Evolutionary conservation across 2,113 vertebrate genomes (phyloP).

Genomic region (Tetrax tetrax): DNA sequence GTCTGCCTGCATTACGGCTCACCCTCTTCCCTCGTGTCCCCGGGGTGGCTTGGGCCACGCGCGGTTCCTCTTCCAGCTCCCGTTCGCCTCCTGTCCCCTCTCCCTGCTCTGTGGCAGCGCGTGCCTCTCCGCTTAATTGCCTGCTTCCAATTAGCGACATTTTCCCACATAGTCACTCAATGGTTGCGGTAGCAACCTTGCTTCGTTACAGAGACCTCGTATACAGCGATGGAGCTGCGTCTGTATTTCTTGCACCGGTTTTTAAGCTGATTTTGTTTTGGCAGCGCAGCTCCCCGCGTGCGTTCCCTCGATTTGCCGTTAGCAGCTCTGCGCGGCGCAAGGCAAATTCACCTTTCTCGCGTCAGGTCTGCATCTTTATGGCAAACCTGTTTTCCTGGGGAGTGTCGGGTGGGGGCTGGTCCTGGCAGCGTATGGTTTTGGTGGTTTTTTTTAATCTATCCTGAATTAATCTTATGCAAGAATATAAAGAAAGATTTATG

Average conservation of each 20-base stretch:
- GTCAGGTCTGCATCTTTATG: not conserved
- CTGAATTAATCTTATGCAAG: not conserved
- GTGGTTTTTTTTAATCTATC: not conserved
- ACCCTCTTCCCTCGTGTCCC: not conserved
- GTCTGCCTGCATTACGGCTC: not conserved
- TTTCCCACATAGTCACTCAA: not conserved
- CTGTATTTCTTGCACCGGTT: not conserved
- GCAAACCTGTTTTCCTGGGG: accelerated
- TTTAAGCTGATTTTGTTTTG: not conserved
- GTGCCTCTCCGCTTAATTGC: accelerated
- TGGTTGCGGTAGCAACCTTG: accelerated
- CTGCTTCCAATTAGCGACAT: accelerated
- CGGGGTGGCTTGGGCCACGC: accelerated
- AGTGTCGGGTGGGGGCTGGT: not conserved
- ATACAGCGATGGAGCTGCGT: accelerated
- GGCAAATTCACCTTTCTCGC: not conserved
- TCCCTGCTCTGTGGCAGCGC: not conserved
- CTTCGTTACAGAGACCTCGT: accelerated
- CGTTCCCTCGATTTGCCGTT: accelerated
- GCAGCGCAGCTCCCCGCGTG: not conserved
- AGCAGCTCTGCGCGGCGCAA: not conserved
- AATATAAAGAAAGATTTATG: not conserved
- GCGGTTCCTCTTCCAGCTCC: not conserved
- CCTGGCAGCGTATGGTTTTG: accelerated
- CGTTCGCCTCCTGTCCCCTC: not conserved